These are phyloP conservation scores for Actenoides lindsayi DNA, from an alignment of 2,113 vertebrate species.

Conservation along the genomic window DNA sequence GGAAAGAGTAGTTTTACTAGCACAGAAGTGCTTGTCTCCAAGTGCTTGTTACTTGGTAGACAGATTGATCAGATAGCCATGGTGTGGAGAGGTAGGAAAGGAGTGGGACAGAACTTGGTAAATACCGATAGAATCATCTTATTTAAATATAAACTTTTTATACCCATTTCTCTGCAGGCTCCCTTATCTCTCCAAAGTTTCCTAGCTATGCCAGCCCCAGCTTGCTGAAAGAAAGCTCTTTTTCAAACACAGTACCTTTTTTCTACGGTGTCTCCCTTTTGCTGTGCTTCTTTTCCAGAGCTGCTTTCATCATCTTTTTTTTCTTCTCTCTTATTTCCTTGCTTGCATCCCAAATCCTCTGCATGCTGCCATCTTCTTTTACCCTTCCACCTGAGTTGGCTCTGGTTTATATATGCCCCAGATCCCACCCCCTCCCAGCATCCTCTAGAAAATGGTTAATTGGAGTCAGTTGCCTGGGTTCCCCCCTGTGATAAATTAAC, in stretches of 20 bases:
- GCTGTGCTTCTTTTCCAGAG: neutral
- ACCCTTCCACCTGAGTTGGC: neutral
- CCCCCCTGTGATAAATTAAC: neutral
- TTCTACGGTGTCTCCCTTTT: neutral
- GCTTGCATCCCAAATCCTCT: neutral
- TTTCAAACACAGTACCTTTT: constrained; percentile 14
- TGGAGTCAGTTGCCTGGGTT: constrained; percentile 13
- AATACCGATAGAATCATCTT: neutral
- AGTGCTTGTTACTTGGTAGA: neutral
- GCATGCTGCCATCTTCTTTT: neutral
- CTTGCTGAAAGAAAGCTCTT: constrained; percentile 1
- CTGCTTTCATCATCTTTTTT: neutral
- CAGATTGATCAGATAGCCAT: neutral
- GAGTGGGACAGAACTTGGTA: neutral
- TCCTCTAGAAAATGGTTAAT: neutral
- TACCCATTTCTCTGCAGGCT: neutral
- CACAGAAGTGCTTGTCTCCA: neutral
- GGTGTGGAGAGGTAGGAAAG: neutral
- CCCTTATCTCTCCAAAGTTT: neutral
- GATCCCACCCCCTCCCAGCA: neutral
- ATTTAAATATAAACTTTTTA: neutral
- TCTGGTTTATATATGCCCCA: neutral
- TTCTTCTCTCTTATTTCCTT: neutral
- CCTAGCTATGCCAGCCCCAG: constrained; percentile 12
- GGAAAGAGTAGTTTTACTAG: neutral